Evolutionary conservation across 2,113 vertebrate species (phyloP).

Genomic region (Probosciger aterrimus): DNA sequence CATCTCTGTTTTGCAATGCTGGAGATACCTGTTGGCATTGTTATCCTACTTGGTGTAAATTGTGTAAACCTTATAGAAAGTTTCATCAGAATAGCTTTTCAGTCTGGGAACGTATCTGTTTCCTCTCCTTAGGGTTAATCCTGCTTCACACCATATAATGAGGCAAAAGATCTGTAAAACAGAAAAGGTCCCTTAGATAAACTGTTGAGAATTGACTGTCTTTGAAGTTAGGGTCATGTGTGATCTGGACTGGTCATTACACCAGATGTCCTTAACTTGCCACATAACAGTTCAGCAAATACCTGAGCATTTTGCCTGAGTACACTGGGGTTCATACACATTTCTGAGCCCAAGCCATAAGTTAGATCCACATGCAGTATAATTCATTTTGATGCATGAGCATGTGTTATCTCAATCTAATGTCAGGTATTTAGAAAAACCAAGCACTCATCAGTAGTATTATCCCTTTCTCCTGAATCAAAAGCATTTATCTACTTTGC

Average conservation of each 20-base stretch:
- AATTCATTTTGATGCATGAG: neutral
- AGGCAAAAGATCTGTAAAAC: neutral
- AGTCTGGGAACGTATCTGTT: neutral
- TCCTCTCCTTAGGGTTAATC: neutral
- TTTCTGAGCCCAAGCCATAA: neutral
- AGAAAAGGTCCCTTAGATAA: neutral
- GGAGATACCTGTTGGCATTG: neutral
- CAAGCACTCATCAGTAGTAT: neutral
- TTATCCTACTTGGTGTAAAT: neutral
- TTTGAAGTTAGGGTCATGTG: neutral
- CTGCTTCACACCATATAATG: neutral
- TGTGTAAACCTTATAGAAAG: neutral
- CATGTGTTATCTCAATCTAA: rapidly evolving
- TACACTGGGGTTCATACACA: neutral
- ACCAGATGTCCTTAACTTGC: neutral
- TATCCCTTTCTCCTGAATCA: neutral
- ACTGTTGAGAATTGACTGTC: neutral
- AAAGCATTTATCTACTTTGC: neutral
- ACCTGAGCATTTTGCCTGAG: neutral
- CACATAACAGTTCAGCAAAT: neutral
- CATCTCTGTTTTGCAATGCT: neutral
- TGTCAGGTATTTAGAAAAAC: neutral
- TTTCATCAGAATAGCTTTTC: neutral
- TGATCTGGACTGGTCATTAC: rapidly evolving
- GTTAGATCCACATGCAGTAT: no score